Base-by-base conservation (phyloP, 2,113 vertebrate species). In the Eclectus roratus region DNA sequence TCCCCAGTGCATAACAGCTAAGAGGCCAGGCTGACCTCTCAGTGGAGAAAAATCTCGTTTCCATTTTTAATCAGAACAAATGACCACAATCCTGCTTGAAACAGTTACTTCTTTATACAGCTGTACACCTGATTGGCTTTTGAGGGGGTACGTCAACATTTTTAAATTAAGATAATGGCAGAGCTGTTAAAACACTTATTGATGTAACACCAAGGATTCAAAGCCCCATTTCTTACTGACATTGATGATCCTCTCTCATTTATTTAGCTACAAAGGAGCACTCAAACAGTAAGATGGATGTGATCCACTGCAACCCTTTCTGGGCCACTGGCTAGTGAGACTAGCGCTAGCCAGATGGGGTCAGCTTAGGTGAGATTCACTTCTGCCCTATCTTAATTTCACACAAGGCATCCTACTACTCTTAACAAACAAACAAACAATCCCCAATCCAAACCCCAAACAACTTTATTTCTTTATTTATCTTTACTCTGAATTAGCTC, bases 401-500 rank as follows among this genome's bases (percentile, higher is more conserved):
- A 85, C 37, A 70, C 12, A 63, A 23, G 9, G 6, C 14, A 44
- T 52, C 58, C n/a, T 66, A 61, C 17, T 5, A 35, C 33, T 77
- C 21, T 35, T 14, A 68, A 71, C 14, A 21, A n/a, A 55, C 23
- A 73, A 52, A 41, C 17, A 78, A 55, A 11, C 17, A 37, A 2
- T 10, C 7, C 27, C 21, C 33, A 71, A 80, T 12, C 37, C 12
- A 92, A 81, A 43, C 7, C 10, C 19, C 31, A 61, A n/a, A 78
- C 8, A 63, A 80, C 53, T 81, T 35, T 50, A 56, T 53, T 72
- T 72, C 52, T 77, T 72, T 73, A 73, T 93, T 91, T 50, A 70
- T 72, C 76, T 83, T 92, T 88, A 43, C 60, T 58, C 88, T 86
- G 50, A 77, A 90, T 94, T 88, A 90, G 31, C 46, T 83, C 66